Evolutionary conservation across 2,113 vertebrate species (phyloP).

Genomic region (Phodopus roborovskii): DNA sequence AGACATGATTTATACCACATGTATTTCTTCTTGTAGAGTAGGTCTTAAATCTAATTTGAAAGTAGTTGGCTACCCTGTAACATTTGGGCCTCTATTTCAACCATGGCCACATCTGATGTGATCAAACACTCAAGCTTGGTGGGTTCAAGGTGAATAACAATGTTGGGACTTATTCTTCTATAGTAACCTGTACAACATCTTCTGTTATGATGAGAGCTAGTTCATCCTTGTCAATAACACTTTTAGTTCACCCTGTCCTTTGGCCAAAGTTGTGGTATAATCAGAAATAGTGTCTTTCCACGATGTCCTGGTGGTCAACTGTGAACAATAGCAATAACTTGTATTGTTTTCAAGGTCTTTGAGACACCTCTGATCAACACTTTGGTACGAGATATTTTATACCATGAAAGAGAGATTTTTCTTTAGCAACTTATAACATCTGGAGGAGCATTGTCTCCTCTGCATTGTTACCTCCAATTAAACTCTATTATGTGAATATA

Average conservation of each 20-base stretch:
- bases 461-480: background rate
- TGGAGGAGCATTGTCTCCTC: background rate
- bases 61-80: background rate
- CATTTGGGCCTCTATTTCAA: background rate
- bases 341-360: background rate
- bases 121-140: background rate
- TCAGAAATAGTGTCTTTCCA: background rate
- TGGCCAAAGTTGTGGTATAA: background rate
- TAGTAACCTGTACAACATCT: background rate
- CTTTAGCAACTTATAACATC: background rate
- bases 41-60: background rate
- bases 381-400: background rate
- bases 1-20: background rate
- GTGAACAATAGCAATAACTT: background rate
- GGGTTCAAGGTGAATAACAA: background rate
- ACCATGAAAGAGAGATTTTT: background rate
- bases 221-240: background rate
- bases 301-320: background rate
- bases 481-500: background rate
- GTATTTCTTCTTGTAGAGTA: background rate
- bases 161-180: background rate
- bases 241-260: background rate
- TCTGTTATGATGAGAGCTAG: background rate
- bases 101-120: too few relatives aligned
- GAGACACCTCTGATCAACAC: background rate